Evolutionary conservation across 2,888 invertebrate species (phyloP), one percentile per base, ranked within the genome.

Genomic region (Matsumyia berberina): DNA sequence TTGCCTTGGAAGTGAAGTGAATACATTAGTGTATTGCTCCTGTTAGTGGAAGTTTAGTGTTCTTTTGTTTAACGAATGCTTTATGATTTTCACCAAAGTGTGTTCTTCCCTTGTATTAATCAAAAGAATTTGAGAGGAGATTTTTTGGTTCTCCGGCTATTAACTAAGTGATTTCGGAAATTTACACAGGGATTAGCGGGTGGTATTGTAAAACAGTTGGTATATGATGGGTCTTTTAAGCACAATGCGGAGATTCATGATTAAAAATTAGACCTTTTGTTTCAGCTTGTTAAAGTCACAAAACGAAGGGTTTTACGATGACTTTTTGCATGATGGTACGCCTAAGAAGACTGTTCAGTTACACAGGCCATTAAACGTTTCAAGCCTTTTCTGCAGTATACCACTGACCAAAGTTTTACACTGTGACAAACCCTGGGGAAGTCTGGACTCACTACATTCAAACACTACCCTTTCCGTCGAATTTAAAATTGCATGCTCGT

Each of bases 111-210:
- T 64, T 62, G 49, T 12, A 42, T 81, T 57, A 58, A 76, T 76
- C 55, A 76, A 76, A 74, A 81, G 33, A 55, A 70, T 46, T 69
- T 60, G 9, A 53, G 24, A 2, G 17, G 51, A 46, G 29, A 31
- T 39, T 62, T 37, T 69, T 44, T 39, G 49, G 39, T 55, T 19
- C 15, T 17, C 29, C 42, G 39, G 64, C 29, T 67, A 57, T 73
- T 73, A 44, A 66, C 64, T 46, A 49, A 66, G 64, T 67, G 66
- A 76, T 76, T 76, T 58, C 51, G 12, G 49, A 60, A 35, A 77
- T 53, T 39, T 53, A 15, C 37, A 42, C 49, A 33, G 24, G 60
- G 58, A 69, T 77, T 35, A 57, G 46, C 62, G 15, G 17, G 11
- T 17, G 17, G 3, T 9, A 17, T 15, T 17, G 44, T 44, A 44